Percentiles rank a stretch among this genome's conserved stretches.
Evolutionary conservation across 1,140 invertebrate genomes (phyloP).

Genomic region (Cardiocondyla obscurior): DNA sequence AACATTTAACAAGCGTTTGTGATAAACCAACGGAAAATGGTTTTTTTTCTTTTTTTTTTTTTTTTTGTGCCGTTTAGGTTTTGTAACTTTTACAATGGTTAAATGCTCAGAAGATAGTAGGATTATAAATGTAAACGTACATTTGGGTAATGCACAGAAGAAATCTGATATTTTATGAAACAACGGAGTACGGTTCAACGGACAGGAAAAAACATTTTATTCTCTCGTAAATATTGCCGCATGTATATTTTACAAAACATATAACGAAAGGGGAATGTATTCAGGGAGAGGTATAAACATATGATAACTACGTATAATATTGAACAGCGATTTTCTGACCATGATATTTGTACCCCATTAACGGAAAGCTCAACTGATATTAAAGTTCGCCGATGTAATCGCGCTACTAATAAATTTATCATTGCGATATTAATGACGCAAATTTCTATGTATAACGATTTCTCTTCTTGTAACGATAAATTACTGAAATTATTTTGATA

Average conservation of each 20-base stretch:
- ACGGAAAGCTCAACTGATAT: slow-evolving; percentile 25
- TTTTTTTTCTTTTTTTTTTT: slow-evolving; percentile 16
- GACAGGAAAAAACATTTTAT: slow-evolving; percentile 55
- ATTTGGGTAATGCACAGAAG: slow-evolving; percentile 45
- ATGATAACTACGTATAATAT: neutral
- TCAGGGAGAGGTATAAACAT: slow-evolving; percentile 24
- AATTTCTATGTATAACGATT: neutral
- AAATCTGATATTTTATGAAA: slow-evolving; percentile 61
- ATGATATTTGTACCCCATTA: slow-evolving; percentile 32
- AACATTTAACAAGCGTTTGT: slow-evolving; percentile 22
- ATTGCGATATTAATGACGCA: neutral
- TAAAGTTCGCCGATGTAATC: slow-evolving; percentile 19
- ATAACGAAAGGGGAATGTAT: slow-evolving; percentile 7
- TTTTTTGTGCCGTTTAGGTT: slow-evolving; percentile 13
- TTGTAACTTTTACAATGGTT: slow-evolving; percentile 17
- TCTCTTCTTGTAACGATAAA: neutral
- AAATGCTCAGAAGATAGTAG: slow-evolving; percentile 49
- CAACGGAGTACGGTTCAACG: slow-evolving; percentile 36
- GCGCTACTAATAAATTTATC: slow-evolving; percentile 23
- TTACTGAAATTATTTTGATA: slow-evolving; percentile 23
- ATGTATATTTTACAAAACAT: slow-evolving; percentile 48
- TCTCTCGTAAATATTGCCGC: slow-evolving; percentile 37
- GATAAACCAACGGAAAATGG: slow-evolving; percentile 13
- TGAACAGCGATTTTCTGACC: slow-evolving; percentile 31
- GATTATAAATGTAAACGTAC: slow-evolving; percentile 52